Evolutionary conservation across 2,797 vertebrate genomes (phyloP).

Genomic region (Xenentodon cancila): DNA sequence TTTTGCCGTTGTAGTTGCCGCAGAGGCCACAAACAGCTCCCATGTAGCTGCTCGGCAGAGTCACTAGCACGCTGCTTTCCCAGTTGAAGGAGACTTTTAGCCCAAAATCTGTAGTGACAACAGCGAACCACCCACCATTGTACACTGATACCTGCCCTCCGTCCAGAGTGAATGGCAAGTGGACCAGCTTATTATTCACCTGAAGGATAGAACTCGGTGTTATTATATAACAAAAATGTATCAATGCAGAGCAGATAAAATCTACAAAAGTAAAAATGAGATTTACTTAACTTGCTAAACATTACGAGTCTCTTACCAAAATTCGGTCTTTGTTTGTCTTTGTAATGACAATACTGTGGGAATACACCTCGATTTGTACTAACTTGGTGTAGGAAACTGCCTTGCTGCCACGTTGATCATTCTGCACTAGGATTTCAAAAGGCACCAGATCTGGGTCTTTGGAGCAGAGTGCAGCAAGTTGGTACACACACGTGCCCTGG

Average conservation of each 20-base stretch:
- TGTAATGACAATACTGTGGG: conserved; percentile 70
- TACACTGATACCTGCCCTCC: conserved; percentile 59
- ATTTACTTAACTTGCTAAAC: background rate
- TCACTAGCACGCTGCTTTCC: conserved; percentile 63
- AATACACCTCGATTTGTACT: conserved; percentile 71
- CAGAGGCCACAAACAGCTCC: conserved; percentile 79
- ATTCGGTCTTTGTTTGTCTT: conserved; percentile 62
- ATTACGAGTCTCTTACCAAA: conserved; percentile 62
- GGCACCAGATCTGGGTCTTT: conserved; percentile 57
- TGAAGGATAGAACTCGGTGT: conserved; percentile 45
- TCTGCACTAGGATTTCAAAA: conserved; percentile 79
- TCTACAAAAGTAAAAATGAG: background rate
- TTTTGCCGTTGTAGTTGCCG: conserved; percentile 74
- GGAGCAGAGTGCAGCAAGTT: conserved; percentile 71
- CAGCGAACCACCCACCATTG: conserved; percentile 59
- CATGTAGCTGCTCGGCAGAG: conserved; percentile 70
- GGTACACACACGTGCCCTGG: conserved; percentile 77
- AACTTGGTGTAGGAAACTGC: conserved; percentile 73
- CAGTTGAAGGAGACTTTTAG: conserved; percentile 77
- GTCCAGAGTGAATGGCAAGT: conserved; percentile 76
- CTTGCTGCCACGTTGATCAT: conserved; percentile 69
- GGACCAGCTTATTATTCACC: conserved; percentile 80
- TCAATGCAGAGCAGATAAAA: background rate
- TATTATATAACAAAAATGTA: background rate
- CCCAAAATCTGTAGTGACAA: conserved; percentile 74